Evolutionary conservation across 2,113 vertebrate genomes (phyloP).

Genomic region (Hippocampus mohnikei): DNA sequence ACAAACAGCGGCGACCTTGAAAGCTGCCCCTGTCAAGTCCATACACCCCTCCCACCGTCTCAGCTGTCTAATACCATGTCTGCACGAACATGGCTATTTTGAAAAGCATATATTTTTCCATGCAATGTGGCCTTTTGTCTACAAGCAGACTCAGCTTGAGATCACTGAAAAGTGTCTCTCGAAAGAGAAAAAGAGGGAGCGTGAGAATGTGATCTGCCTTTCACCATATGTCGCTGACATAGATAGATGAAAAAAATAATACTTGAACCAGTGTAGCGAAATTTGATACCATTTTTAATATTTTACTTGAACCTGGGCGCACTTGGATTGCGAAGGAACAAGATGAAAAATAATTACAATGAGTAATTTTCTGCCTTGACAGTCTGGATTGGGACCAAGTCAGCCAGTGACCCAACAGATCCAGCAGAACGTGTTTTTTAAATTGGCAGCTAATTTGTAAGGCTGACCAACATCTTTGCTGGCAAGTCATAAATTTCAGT

Average conservation of each 20-base stretch:
- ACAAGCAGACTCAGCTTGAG: background rate
- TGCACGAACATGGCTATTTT: background rate
- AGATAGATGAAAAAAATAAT: background rate
- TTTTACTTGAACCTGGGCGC: too few relatives aligned
- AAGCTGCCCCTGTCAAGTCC: constrained; percentile 39
- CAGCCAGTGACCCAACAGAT: background rate
- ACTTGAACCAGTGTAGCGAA: background rate
- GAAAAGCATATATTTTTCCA: constrained; percentile 2
- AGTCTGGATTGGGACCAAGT: background rate
- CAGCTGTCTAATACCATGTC: constrained; percentile 19
- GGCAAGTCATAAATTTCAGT: background rate
- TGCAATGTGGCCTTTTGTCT: background rate
- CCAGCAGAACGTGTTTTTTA: background rate
- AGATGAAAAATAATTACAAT: too few relatives aligned
- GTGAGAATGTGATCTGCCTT: too few relatives aligned
- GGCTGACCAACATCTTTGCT: background rate
- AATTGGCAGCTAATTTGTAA: background rate
- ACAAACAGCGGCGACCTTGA: constrained; percentile 55
- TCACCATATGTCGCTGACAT: too few relatives aligned
- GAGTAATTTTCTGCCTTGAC: background rate
- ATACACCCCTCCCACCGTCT: constrained; percentile 14
- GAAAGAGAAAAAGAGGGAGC: too few relatives aligned
- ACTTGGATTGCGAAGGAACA: too few relatives aligned
- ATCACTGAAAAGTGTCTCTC: too few relatives aligned
- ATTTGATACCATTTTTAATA: background rate